Conservation (phyloP, 2,113 vertebrate species). For the Pimephales promelas region DNA sequence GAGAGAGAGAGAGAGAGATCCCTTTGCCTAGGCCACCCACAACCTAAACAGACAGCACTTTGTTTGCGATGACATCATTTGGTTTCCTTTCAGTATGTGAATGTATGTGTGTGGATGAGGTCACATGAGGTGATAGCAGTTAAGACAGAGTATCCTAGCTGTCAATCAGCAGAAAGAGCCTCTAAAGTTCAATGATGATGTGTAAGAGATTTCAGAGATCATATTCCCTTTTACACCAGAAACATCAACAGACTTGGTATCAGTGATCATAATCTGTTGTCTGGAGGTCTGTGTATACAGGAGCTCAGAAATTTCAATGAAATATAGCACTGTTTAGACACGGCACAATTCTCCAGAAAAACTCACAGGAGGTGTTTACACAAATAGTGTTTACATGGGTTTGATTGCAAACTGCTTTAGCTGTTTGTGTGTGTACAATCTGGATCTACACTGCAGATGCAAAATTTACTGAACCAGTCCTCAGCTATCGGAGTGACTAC, state of each 20-base stretch:
- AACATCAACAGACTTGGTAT: not conserved
- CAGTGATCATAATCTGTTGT: not conserved
- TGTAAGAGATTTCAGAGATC: not conserved
- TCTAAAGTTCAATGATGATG: not conserved
- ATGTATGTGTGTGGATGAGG: conserved; percentile 24
- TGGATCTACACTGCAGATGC: not conserved
- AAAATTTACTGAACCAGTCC: not conserved
- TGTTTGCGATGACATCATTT: conserved; percentile 63
- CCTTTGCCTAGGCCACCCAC: conserved; percentile 47
- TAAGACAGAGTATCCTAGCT: not conserved
- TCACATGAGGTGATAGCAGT: conserved; percentile 32
- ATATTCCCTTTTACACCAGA: not conserved
- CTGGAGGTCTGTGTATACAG: not conserved
- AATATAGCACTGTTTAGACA: conserved; percentile 44
- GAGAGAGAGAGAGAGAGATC: not conserved
- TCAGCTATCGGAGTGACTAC: not conserved
- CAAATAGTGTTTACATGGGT: conserved; percentile 18
- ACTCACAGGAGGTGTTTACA: conserved; percentile 47
- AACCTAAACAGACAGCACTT: conserved; percentile 60
- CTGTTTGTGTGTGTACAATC: not conserved
- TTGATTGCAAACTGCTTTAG: not conserved
- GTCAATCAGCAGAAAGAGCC: not conserved
- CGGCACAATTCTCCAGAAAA: conserved; percentile 30
- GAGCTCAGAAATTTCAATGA: not conserved
- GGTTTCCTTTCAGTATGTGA: conserved; percentile 51